phyloP scores from a whole-genome alignment of 2,797 vertebrate species.

The Eulemur coronatus region DNA sequence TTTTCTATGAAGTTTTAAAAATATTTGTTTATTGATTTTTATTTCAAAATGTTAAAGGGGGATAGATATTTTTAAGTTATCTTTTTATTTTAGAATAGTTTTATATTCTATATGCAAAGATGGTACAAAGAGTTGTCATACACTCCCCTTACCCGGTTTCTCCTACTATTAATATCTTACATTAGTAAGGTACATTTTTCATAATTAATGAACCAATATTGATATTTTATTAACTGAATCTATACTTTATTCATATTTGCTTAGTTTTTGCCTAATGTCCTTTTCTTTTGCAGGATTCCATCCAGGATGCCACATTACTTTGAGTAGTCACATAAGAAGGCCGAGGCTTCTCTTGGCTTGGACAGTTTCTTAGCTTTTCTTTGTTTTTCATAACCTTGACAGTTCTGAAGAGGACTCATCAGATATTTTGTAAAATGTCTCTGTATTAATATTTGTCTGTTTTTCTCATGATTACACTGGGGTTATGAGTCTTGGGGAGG shows the following conservation, averaged over 20 bases:
- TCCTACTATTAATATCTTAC: neutral
- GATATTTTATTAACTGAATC: neutral
- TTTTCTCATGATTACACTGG: neutral
- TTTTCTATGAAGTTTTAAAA: neutral
- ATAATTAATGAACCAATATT: neutral
- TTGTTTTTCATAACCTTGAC: neutral
- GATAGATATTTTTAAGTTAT: neutral
- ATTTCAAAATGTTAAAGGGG: no score
- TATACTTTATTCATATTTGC: neutral
- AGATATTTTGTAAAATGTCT: neutral
- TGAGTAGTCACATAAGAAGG: neutral
- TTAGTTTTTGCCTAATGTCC: neutral
- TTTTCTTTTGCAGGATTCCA: neutral
- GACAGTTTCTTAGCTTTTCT: neutral
- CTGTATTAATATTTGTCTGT: neutral
- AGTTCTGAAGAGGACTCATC: no score
- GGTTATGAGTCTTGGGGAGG: neutral
- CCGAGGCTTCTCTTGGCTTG: neutral
- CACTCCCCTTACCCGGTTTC: neutral
- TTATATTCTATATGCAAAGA: neutral
- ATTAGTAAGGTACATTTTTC: neutral
- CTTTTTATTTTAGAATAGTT: neutral
- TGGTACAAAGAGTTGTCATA: neutral
- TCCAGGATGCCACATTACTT: neutral
- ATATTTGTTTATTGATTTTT: neutral